These are phyloP conservation scores for Psettodes erumei DNA, from an alignment of 2,113 vertebrate genomes.

Conservation along the genomic window DNA sequence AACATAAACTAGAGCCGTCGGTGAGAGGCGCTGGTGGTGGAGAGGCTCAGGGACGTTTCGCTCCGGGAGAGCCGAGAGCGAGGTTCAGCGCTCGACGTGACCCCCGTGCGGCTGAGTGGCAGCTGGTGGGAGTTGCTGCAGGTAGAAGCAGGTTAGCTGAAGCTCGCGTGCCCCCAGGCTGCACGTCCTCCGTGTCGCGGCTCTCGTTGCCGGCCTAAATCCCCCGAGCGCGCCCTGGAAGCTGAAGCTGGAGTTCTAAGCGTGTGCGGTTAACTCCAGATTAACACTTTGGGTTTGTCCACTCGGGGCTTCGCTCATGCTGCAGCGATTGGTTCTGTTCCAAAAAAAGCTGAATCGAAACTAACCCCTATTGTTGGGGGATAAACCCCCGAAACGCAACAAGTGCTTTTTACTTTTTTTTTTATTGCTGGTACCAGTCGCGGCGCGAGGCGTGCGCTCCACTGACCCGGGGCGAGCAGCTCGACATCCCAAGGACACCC, in stretches of 20 bases:
- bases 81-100: conserved; percentile 52
- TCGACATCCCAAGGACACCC: conserved; percentile 52
- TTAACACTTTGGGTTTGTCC: conserved; percentile 2
- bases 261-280: conserved; percentile 20
- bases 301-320: neutral
- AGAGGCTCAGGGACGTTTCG: conserved; percentile 29
- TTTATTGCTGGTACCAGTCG: too few species aligned
- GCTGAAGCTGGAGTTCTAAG: neutral
- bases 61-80: conserved; percentile 11
- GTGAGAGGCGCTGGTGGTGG: conserved; percentile 19
- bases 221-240: neutral
- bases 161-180: conserved; percentile 29
- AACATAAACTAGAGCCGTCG: conserved; percentile 56
- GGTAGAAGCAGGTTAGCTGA: conserved; percentile 50
- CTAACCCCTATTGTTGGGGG: neutral
- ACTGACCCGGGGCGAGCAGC: conserved; percentile 24
- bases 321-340: neutral
- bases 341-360: neutral
- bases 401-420: neutral
- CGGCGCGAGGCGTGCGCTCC: conserved; percentile 22
- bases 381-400: neutral
- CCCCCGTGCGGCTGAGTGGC: conserved; percentile 65
- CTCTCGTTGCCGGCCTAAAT: too few species aligned
- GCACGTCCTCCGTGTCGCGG: too few species aligned
- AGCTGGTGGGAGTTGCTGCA: conserved; percentile 34